These are phyloP conservation scores for Pterocles gutturalis DNA, from an alignment of 2,113 vertebrate genomes.

Conservation along the genomic window DNA sequence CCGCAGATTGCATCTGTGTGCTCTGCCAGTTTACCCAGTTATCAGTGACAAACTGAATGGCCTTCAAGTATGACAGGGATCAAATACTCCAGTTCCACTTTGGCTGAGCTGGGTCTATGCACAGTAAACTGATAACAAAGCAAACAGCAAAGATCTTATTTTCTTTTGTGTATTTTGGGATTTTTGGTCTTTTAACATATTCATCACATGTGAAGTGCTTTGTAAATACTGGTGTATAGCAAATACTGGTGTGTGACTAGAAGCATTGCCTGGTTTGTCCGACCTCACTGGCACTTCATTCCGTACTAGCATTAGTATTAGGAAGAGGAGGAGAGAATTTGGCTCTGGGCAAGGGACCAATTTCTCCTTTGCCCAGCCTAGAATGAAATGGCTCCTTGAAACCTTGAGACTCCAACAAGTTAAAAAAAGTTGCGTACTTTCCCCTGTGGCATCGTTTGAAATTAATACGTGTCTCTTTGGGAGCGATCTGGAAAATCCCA, in stretches of 20 bases:
- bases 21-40: constrained; percentile 61
- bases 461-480: rapidly evolving
- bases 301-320: background rate
- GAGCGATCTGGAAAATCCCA: background rate
- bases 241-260: background rate
- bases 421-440: background rate
- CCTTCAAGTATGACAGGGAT: background rate
- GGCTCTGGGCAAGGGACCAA: background rate
- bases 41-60: constrained; percentile 19
- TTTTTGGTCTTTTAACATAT: background rate
- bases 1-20: background rate
- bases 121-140: background rate
- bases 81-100: background rate
- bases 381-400: background rate
- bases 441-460: background rate
- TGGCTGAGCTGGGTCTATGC: background rate
- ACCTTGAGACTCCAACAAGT: background rate
- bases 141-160: background rate
- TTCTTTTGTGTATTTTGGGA: background rate
- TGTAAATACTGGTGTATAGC: background rate
- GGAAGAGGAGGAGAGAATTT: background rate
- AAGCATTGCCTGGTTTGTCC: background rate
- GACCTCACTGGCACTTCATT: background rate
- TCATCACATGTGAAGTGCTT: background rate
- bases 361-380: background rate